A percentile compares a stretch with the other conserved stretches of the same genome.
Conservation (phyloP, 2,797 vertebrate genomes). For the Pelochelys cantorii region DNA sequence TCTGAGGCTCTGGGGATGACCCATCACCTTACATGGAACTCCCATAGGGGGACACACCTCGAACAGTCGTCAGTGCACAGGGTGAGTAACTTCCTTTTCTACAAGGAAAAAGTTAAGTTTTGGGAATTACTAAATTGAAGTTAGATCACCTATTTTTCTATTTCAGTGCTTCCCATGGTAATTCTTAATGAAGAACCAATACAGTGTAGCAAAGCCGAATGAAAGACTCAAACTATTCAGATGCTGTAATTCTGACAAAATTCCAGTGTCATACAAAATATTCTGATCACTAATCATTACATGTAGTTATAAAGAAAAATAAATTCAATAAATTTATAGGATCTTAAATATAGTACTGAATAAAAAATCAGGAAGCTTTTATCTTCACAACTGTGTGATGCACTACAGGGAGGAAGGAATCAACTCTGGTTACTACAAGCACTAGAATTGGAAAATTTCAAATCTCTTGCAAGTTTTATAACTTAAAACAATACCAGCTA, state of each 20-base stretch:
- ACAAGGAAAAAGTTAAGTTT: background rate
- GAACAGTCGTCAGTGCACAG: too few species aligned
- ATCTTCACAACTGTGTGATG: slow-evolving; percentile 49
- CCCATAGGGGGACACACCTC: too few species aligned
- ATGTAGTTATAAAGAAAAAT: slow-evolving; percentile 36
- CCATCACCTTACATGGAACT: too few species aligned
- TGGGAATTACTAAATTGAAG: background rate
- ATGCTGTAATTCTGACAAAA: slow-evolving; percentile 6
- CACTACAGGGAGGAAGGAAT: slow-evolving; percentile 12
- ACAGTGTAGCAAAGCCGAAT: slow-evolving; percentile 40
- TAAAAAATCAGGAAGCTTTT: slow-evolving; percentile 55
- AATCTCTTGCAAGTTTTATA: background rate
- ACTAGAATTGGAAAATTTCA: slow-evolving; percentile 1
- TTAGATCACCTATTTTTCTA: slow-evolving; percentile 32
- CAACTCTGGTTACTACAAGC: slow-evolving; percentile 34
- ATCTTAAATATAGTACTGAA: slow-evolving; percentile 62
- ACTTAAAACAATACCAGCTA: background rate
- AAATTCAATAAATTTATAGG: slow-evolving; percentile 59
- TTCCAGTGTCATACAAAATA: slow-evolving; percentile 38
- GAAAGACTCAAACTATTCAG: slow-evolving; percentile 36
- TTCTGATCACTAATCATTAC: slow-evolving; percentile 23
- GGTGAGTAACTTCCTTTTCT: background rate
- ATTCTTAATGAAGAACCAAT: slow-evolving; percentile 52
- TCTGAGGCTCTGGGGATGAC: too few species aligned
- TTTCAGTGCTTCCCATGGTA: slow-evolving; percentile 14